Evolutionary conservation across 1,140 invertebrate species (phyloP), one percentile per base, ranked within the genome.

Genomic region (Tetramorium alpestre): DNA sequence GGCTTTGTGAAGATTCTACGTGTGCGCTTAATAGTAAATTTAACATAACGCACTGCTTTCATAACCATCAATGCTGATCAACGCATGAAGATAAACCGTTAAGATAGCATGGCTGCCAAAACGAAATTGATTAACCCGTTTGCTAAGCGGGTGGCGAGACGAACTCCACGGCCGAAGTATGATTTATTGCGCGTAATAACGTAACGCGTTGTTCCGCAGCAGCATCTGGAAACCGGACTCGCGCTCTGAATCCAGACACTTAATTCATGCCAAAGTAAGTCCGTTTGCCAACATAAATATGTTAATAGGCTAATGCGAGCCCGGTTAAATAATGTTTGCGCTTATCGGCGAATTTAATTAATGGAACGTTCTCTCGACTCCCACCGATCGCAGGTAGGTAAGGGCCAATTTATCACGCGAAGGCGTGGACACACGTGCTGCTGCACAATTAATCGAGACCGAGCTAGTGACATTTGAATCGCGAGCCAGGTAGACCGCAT

Each of bases 291-390:
- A 22, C 67, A 60, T 25, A 60, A 84, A 84, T 33, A 33, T 84
- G 69, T 84, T 84, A 84, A 84, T 84, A 60, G 28, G 44, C 13
- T 84, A 56, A 33, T 18, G 41, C 54, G 13, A 56, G 41, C 4
- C 41, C 25, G 69, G 69, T 84, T 84, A 75, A 84, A 41, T 73
- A 84, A 84, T 75, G 80, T 85, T 78, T 44, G 73, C 73, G 47
- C 73, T 85, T 85, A 85, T 78, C 82, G 82, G 25, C 41, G 33
- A 51, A 85, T 78, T 85, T 85, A 85, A 85, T 85, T 85, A 85
- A 85, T 69, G 58, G 13, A 78, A 67, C 47, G 58, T 78, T 41
- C 62, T 49, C 47, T 13, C 47, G 44, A 41, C 28, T 25, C 41
- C 47, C 28, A n/a, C 56, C 22, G 64, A 3, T 28, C 60, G 44